Conservation (phyloP, 2,113 vertebrate genomes). For the Pachyramphus minor region DNA sequence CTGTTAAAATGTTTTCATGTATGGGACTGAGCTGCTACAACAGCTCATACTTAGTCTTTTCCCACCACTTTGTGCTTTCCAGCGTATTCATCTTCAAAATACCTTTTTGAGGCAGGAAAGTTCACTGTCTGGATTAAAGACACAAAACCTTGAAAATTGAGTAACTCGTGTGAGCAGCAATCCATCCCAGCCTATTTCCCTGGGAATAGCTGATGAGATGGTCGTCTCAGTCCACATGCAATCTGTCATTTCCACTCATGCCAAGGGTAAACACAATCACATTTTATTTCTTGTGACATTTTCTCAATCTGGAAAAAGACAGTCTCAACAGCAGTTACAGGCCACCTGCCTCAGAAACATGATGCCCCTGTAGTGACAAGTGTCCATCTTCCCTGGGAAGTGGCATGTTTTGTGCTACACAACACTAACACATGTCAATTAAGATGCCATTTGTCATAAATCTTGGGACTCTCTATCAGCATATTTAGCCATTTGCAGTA, state of each 20-base stretch:
- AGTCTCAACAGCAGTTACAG: neutral
- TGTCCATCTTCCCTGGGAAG: neutral
- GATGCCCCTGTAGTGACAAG: neutral
- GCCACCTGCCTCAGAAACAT: neutral
- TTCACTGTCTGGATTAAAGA: neutral
- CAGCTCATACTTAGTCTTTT: neutral
- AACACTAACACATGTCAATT: neutral
- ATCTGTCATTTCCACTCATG: neutral
- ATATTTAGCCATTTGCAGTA: neutral
- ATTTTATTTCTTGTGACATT: neutral
- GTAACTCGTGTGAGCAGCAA: neutral
- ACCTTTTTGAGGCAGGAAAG: neutral
- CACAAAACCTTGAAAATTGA: neutral
- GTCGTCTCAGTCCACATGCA: neutral
- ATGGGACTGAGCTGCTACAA: neutral
- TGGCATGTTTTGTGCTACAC: neutral
- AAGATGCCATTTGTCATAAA: neutral
- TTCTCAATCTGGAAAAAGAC: neutral
- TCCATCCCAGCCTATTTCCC: neutral
- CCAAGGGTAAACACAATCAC: neutral
- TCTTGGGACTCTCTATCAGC: neutral
- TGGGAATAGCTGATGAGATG: neutral
- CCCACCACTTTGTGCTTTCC: neutral
- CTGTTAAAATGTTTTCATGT: neutral
- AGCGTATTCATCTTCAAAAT: neutral